A percentile compares a stretch with the other conserved stretches of the same genome.
phyloP scores from a whole-genome alignment of 2,797 vertebrate genomes.

The Avahi laniger region DNA sequence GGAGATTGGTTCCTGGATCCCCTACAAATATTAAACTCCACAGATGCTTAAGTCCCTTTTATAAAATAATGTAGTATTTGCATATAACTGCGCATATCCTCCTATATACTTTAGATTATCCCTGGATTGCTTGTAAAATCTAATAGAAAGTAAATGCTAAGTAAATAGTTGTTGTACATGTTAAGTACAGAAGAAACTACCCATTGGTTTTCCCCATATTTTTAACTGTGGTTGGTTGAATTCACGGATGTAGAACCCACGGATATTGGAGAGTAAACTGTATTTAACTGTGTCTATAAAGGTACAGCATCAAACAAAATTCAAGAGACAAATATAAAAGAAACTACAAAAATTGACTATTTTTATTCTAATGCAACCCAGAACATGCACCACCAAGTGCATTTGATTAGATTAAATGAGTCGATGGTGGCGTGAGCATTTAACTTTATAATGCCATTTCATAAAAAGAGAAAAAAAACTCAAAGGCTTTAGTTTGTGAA shows the following conservation, averaged over 20 bases:
- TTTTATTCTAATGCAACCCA: not conserved
- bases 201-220: not conserved
- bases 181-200: not conserved
- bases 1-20: not conserved
- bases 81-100: not conserved
- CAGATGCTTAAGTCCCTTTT: not conserved
- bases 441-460: constrained; percentile 1
- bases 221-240: not conserved
- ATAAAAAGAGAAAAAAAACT: not conserved
- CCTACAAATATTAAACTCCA: not conserved
- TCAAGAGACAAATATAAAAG: not conserved
- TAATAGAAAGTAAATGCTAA: not conserved
- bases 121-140: not conserved
- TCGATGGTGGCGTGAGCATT: not conserved
- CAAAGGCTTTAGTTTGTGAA: not conserved
- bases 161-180: not conserved
- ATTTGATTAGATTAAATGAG: not conserved
- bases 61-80: not conserved
- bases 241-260: not conserved
- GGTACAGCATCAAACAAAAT: not conserved
- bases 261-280: not conserved
- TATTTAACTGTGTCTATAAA: not conserved
- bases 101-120: not conserved
- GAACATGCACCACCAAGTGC: not conserved
- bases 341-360: constrained; percentile 1